Base-by-base conservation (phyloP, 2,888 invertebrate species). In the Hyles lineata region DNA sequence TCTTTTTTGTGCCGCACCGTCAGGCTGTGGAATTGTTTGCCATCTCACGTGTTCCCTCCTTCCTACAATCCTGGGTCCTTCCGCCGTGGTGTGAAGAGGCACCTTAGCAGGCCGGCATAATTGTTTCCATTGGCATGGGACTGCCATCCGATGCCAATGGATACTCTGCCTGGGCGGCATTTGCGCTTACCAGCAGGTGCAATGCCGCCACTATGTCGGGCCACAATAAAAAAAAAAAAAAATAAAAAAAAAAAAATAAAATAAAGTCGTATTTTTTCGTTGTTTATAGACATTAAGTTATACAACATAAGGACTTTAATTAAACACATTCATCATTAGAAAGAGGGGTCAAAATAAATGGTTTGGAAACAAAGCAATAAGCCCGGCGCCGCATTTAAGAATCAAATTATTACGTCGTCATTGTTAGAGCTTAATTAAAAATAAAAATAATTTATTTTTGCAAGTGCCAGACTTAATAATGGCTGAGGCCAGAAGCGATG, bases 291-390 rank as follows among this genome's bases (percentile, higher is more conserved):
- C 50, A 50, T 67, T 63, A 50, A 43, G 9, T 63, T 63, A n/a
- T 21, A 43, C 67, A 35, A n/a, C 17, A 62, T 67, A 67, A 43
- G 23, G 50, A 50, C 50, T 50, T 67, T 67, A 67, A 67, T 67
- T 67, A 67, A 67, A 67, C 15, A 50, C 50, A 67, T 67, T 67
- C 67, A 67, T 67, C 67, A 67, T 67, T 67, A 67, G 23, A 23
- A 21, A 25, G 67, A 67, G 67, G 55, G 67, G 50, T 67, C 67
- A 11, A 17, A 67, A 67, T 43, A 50, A 67, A 67, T 50, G 43
- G 67, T 67, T 67, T 50, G 23, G 43, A 23, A 67, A 67, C 67
- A 43, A 67, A 67, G 50, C 67, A 23, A 67, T 67, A 67, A 67
- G 50, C 43, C 25, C n/a, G 67, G 23, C 67, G 67, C 43, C 43